Conservation (phyloP, 2,797 vertebrate genomes). For the Labroides dimidiatus region DNA sequence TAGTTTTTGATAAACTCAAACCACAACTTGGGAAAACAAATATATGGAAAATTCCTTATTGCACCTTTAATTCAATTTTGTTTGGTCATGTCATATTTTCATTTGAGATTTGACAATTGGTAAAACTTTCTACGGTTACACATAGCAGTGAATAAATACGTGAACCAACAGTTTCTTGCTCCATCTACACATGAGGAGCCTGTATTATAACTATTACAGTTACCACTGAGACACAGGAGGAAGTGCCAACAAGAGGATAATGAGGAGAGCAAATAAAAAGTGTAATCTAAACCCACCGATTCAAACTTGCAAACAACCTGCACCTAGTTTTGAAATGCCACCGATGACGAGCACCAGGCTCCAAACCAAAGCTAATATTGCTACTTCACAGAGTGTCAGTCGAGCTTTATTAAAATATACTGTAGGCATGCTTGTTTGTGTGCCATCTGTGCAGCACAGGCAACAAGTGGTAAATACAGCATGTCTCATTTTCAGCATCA, state of each 20-base stretch:
- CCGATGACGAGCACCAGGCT: constrained; percentile 27
- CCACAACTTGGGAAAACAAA: neutral
- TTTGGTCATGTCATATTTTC: no score
- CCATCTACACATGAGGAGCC: neutral
- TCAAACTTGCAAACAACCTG: constrained; percentile 11
- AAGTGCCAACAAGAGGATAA: constrained; percentile 4
- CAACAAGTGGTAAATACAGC: constrained; percentile 74
- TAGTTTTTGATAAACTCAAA: neutral
- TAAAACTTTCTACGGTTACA: constrained; percentile 13
- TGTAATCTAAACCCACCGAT: constrained; percentile 13
- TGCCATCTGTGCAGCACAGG: constrained; percentile 72
- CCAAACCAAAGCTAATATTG: constrained; percentile 31
- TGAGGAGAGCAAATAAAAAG: constrained; percentile 21
- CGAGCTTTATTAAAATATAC: constrained; percentile 70
- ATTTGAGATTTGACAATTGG: constrained; percentile 8
- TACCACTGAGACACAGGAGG: neutral
- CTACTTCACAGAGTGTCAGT: constrained; percentile 65
- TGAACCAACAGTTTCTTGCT: constrained; percentile 2
- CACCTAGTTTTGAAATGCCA: constrained; percentile 1
- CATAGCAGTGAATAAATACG: constrained; percentile 9
- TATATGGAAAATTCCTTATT: no score
- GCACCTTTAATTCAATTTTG: no score
- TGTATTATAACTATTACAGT: neutral
- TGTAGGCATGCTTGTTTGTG: constrained; percentile 55
- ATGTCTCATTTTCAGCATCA: constrained; percentile 60